Evolutionary conservation across 2,888 invertebrate genomes (phyloP).

Genomic region (Phyto melanocephala): DNA sequence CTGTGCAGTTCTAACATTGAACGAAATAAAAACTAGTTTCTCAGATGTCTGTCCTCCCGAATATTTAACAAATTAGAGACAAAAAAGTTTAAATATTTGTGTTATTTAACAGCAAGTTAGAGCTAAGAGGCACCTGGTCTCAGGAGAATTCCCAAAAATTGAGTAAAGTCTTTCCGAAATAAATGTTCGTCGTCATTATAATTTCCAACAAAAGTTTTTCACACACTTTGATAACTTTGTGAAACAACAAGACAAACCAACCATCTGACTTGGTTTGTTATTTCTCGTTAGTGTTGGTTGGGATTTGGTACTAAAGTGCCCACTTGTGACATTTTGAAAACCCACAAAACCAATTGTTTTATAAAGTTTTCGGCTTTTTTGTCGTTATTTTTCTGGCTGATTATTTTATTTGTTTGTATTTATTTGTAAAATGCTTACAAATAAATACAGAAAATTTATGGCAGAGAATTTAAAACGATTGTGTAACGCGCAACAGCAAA

Average conservation of each 20-base stretch:
- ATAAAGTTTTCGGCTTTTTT: constrained; percentile 11
- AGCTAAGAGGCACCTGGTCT: background rate
- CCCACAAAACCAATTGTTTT: constrained; percentile 44
- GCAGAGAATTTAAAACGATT: constrained; percentile 29
- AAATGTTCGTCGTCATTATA: constrained; percentile 12
- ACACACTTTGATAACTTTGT: background rate
- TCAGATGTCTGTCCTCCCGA: background rate
- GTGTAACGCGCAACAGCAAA: background rate
- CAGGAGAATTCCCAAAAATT: background rate
- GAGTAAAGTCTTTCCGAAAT: background rate
- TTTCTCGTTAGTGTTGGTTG: constrained; percentile 6
- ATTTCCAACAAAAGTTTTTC: background rate
- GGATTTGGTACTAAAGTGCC: constrained; percentile 29
- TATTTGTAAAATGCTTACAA: background rate
- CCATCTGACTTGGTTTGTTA: constrained; percentile 5
- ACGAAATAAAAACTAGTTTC: background rate
- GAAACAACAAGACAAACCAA: background rate
- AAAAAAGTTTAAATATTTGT: background rate
- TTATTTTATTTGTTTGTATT: background rate
- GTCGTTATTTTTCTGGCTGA: background rate
- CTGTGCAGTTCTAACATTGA: too few species aligned
- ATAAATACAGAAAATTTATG: background rate
- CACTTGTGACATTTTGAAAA: constrained; percentile 48
- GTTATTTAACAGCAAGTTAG: background rate
- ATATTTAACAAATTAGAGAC: constrained; percentile 8